Evolutionary conservation across 2,113 vertebrate species (phyloP).

Genomic region (Falco punctatus): DNA sequence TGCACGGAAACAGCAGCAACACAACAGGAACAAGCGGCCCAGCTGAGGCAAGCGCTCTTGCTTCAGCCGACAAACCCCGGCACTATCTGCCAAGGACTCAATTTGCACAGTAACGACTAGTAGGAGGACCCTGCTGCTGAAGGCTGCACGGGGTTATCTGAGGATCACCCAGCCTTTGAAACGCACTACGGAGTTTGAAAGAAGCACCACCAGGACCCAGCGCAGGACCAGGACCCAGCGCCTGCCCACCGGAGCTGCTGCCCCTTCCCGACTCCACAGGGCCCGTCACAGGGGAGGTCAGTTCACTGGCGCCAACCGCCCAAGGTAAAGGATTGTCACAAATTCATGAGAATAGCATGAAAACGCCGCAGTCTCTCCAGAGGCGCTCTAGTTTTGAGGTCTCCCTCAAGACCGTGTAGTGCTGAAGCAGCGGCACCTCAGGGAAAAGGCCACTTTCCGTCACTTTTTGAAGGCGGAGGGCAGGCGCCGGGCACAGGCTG

Average conservation of each 20-base stretch:
- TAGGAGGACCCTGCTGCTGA: neutral
- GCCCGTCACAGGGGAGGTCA: neutral
- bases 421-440: neutral
- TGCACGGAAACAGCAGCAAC: neutral
- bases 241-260: neutral
- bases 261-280: neutral
- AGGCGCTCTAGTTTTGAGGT: neutral
- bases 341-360: neutral
- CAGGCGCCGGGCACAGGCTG: neutral
- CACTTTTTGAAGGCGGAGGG: neutral
- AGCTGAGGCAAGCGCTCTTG: neutral
- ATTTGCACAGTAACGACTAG: rapidly evolving
- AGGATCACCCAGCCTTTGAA: neutral
- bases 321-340: constrained; percentile 28
- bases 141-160: rapidly evolving
- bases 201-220: neutral
- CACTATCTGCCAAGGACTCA: neutral
- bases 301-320: neutral
- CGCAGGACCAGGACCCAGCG: neutral
- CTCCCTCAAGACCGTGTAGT: neutral
- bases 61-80: neutral
- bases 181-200: rapidly evolving
- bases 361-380: rapidly evolving
- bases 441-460: neutral
- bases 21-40: neutral